Evolutionary conservation across 2,797 vertebrate species (phyloP).

Genomic region (Carduelis carduelis): DNA sequence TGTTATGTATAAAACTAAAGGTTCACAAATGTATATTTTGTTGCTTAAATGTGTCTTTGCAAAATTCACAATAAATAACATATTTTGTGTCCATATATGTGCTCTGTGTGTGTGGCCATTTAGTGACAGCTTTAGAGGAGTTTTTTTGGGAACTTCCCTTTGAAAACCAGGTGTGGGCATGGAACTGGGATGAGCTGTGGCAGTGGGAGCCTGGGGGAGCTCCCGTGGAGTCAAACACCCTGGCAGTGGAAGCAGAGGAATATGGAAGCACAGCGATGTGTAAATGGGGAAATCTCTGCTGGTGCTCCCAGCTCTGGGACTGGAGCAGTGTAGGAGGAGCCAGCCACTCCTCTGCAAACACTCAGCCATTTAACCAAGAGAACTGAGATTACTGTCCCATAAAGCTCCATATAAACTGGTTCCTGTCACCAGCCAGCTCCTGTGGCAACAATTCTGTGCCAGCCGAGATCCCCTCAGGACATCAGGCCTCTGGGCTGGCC

Average conservation of each 20-base stretch:
- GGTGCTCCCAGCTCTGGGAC: neutral
- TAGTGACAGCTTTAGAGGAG: neutral
- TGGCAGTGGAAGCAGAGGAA: neutral
- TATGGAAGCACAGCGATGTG: rapidly evolving
- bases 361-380: rapidly evolving
- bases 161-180: rapidly evolving
- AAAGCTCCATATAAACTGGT: rapidly evolving
- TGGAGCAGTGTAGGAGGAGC: neutral
- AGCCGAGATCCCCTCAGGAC: neutral
- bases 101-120: neutral
- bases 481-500: neutral
- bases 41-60: slow-evolving; percentile 91
- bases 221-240: rapidly evolving
- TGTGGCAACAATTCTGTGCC: neutral
- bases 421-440: neutral
- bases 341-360: neutral
- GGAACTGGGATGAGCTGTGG: rapidly evolving
- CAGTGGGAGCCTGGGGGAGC: neutral
- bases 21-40: slow-evolving; percentile 98
- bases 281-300: neutral
- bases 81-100: slow-evolving; percentile 92
- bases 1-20: slow-evolving; percentile 89
- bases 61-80: slow-evolving; percentile 86
- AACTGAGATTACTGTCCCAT: neutral
- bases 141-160: neutral